Evolutionary conservation across 2,113 vertebrate species (phyloP).

Genomic region (Serinus canaria): DNA sequence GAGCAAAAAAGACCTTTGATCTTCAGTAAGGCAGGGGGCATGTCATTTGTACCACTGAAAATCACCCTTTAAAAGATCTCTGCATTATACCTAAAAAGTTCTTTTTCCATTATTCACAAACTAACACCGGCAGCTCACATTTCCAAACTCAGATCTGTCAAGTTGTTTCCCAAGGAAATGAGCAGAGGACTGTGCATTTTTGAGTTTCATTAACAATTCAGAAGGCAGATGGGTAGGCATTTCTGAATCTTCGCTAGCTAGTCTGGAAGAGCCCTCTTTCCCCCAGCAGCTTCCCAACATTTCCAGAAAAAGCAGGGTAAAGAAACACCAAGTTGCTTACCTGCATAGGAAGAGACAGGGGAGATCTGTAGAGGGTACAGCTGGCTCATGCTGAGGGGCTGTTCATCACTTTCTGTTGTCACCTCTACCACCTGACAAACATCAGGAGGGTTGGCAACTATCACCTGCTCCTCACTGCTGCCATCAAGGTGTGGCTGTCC

Average conservation of each 20-base stretch:
- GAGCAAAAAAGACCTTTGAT: neutral
- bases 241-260: neutral
- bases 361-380: constrained; percentile 96
- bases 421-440: constrained; percentile 98
- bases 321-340: constrained; percentile 69
- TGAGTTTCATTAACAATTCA: neutral
- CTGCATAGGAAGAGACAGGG: constrained; percentile 90
- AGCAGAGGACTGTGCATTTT: neutral
- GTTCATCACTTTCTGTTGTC: constrained; percentile 94
- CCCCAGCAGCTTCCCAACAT: neutral
- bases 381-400: constrained; percentile 89
- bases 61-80: neutral
- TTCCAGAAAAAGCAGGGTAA: neutral
- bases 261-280: neutral
- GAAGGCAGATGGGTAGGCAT: neutral
- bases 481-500: constrained; percentile 72
- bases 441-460: constrained; percentile 89
- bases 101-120: neutral
- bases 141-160: neutral
- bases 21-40: neutral
- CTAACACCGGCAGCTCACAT: neutral
- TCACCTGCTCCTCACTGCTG: constrained; percentile 83
- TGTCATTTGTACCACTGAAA: neutral
- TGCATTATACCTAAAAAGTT: neutral
- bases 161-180: neutral